Base-by-base conservation (phyloP, 2,888 invertebrate genomes). In the Marasmarcha lunaedactyla region DNA sequence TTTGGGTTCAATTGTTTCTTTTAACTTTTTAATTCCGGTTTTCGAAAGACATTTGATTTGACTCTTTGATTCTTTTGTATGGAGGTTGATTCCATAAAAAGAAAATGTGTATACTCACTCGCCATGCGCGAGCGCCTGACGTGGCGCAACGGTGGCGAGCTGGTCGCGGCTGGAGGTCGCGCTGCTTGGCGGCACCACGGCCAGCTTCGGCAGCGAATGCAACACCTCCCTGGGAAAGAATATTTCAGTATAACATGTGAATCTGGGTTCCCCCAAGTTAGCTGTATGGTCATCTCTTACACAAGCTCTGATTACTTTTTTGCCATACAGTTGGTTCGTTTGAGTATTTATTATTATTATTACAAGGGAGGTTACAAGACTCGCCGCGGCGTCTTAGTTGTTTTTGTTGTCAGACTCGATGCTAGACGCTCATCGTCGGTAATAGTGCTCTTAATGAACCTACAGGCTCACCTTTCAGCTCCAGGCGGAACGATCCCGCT, bases 381-480 rank as follows among this genome's bases (percentile, higher is more conserved):
- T 4, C 2, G 14, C 14, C 35, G 14, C 7, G 9, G 5, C 2
- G 3, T n/a, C 6, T 5, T 10, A 9, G 12, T 4, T 4, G 57
- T 64, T 63, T 65, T 68, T 70, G 72, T 71, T 61, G 71, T 71
- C 59, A 49, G 52, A 46, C 52, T 48, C 49, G n/a, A n/a, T n/a
- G n/a, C n/a, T n/a, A 57, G 20, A 20, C 20, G 64, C 50, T 70
- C 63, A 33, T 69, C 66, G 61, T 60, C 55, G 20, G 61, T 71
- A 70, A 67, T 70, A 71, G 71, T 71, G 59, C 51, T 54, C 62
- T 69, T 78, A 81, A 78, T 74, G 76, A 81, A 73, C 61, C 49
- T 54, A 57, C 55, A 57, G 63, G 65, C 77, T 83, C 71, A 81
- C 83, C 81, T 77, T 77, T 81, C 79, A 78, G 77, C 74, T 54